Evolutionary conservation across 2,113 vertebrate species (phyloP).

Genomic region (Vimba vimba): DNA sequence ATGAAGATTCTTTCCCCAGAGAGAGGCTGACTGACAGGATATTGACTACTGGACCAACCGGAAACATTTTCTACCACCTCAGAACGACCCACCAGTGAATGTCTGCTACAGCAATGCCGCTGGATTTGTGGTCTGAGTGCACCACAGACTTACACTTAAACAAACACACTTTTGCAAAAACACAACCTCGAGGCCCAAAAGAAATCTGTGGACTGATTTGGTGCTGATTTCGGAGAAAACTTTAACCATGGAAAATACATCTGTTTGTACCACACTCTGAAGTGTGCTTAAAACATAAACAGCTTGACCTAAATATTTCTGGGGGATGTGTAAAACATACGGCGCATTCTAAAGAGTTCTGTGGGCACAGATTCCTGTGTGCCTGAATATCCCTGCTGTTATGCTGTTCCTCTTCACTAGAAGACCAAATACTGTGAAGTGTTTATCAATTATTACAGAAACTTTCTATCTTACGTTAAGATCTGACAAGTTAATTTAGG

Average conservation of each 20-base stretch:
- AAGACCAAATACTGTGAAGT: background rate
- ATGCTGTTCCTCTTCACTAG: background rate
- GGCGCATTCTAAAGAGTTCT: background rate
- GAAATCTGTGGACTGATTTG: background rate
- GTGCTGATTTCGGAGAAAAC: background rate
- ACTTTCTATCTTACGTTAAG: too few relatives aligned
- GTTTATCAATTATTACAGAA: background rate
- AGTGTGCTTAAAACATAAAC: background rate
- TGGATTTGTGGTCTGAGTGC: background rate
- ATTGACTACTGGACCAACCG: slow-evolving; percentile 18
- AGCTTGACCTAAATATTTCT: background rate
- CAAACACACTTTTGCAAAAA: background rate
- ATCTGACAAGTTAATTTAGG: too few relatives aligned
- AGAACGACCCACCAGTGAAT: slow-evolving; percentile 6
- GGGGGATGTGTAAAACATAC: background rate
- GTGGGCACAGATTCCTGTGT: background rate
- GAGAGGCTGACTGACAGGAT: slow-evolving; percentile 42
- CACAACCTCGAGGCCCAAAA: background rate
- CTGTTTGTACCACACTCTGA: background rate
- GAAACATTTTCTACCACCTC: slow-evolving; percentile 29
- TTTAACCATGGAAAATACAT: background rate
- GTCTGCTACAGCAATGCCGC: background rate
- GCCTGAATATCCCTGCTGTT: background rate
- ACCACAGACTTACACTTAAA: background rate
- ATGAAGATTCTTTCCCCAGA: slow-evolving; percentile 48